Evolutionary conservation across 2,797 vertebrate species (phyloP).

Genomic region (Halcyon smyrnensis): DNA sequence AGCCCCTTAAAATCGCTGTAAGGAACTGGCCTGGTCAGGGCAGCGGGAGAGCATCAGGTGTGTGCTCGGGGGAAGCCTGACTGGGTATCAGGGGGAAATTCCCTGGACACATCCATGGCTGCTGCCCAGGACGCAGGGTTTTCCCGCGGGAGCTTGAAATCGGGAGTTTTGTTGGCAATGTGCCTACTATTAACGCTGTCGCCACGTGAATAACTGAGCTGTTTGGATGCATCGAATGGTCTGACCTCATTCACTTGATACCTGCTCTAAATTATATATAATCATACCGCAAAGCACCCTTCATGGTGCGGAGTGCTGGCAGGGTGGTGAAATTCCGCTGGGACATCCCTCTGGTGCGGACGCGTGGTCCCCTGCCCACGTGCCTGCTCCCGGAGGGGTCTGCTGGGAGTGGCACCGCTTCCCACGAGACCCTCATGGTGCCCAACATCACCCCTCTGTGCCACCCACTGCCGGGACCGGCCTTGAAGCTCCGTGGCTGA

Average conservation of each 20-base stretch:
- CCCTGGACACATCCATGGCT: rapidly evolving
- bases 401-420: rapidly evolving
- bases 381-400: background rate
- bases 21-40: background rate
- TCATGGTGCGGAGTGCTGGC: background rate
- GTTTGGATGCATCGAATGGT: background rate
- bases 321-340: background rate
- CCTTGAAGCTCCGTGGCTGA: background rate
- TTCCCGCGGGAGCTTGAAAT: background rate
- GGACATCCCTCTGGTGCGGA: background rate
- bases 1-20: rapidly evolving
- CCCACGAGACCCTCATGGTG: background rate
- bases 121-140: background rate
- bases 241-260: background rate
- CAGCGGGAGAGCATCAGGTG: background rate
- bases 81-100: background rate
- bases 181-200: background rate
- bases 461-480: background rate
- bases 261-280: background rate
- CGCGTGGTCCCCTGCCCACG: background rate
- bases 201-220: rapidly evolving
- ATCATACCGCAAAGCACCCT: background rate
- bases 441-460: background rate
- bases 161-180: background rate
- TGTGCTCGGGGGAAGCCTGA: background rate